phyloP scores from a whole-genome alignment of 2,888 invertebrate species.

The Apodemia mormo region DNA sequence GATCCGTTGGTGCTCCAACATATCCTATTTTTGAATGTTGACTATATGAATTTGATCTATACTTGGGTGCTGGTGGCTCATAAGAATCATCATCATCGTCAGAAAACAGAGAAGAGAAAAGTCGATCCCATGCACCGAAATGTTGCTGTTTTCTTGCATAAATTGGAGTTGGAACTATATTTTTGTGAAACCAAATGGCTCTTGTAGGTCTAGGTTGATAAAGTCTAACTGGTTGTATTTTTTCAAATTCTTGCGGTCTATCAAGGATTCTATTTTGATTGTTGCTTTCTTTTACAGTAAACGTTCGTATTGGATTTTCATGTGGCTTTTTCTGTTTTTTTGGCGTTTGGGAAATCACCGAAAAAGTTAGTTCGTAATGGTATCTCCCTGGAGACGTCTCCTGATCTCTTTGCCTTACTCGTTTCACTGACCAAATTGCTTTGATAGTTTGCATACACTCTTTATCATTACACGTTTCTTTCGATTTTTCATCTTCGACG shows the following conservation, averaged over 20 bases:
- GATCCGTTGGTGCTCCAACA: conserved; percentile 50
- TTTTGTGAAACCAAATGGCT: conserved; percentile 68
- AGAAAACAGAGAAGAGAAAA: conserved; percentile 67
- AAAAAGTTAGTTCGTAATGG: conserved; percentile 85
- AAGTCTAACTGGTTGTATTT: conserved; percentile 37
- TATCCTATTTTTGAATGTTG: conserved; percentile 57
- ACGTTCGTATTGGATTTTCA: conserved; percentile 82
- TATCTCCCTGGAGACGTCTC: conserved; percentile 68
- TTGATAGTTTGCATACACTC: conserved; percentile 78
- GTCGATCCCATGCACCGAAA: conserved; percentile 58
- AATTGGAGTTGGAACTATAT: conserved; percentile 52
- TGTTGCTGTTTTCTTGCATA: conserved; percentile 47
- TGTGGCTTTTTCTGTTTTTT: conserved; percentile 69
- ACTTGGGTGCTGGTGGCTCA: conserved; percentile 45
- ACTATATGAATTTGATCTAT: conserved; percentile 47
- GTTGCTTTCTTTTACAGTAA: conserved; percentile 80
- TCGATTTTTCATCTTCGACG: conserved; percentile 67
- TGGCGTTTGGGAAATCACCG: conserved; percentile 80
- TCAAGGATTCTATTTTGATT: conserved; percentile 54
- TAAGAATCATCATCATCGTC: conserved; percentile 55
- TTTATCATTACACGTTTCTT: conserved; percentile 61
- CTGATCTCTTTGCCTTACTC: conserved; percentile 83
- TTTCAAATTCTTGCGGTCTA: conserved; percentile 43
- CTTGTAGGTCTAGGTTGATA: conserved; percentile 52
- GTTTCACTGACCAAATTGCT: conserved; percentile 86